Conservation (phyloP, 2,797 vertebrate species). For the Remorina albescens region DNA sequence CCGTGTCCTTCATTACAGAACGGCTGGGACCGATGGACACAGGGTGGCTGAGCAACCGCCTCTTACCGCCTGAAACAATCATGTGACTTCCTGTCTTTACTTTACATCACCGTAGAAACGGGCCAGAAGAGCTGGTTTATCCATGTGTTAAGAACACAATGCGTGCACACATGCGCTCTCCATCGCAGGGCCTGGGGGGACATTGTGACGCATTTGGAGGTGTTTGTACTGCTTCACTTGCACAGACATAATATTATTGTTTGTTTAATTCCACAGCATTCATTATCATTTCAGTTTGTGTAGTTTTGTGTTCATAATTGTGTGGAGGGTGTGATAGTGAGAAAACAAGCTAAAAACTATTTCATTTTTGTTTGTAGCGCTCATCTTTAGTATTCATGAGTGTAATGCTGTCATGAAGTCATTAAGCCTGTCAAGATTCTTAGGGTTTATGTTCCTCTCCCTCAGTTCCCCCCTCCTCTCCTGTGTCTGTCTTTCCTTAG, state of each 20-base stretch:
- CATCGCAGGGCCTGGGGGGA: conserved; percentile 48
- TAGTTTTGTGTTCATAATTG: conserved; percentile 6
- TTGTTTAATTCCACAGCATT: conserved; percentile 3
- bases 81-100: conserved; percentile 19
- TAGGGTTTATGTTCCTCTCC: too few relatives aligned
- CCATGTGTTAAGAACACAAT: conserved; percentile 69
- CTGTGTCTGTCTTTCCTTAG: too few relatives aligned
- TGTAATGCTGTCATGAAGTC: conserved; percentile 25
- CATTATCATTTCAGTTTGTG: not conserved
- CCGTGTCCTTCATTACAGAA: conserved; percentile 52
- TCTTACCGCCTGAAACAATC: conserved; percentile 31
- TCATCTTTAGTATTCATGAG: conserved; percentile 19
- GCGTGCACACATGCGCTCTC: conserved; percentile 44
- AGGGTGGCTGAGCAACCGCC: conserved; percentile 9
- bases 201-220: conserved; percentile 49
- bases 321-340: not conserved
- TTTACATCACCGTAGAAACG: conserved; percentile 26
- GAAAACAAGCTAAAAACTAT: conserved; percentile 7
- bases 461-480: too few relatives aligned
- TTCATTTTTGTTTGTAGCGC: conserved; percentile 20
- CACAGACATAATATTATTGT: conserved; percentile 8
- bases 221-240: conserved; percentile 23
- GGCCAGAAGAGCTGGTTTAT: conserved; percentile 53
- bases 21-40: conserved; percentile 25
- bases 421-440: too few relatives aligned